These are phyloP conservation scores for Lepus timidus DNA, from an alignment of 2,113 vertebrate species.

Conservation along the genomic window DNA sequence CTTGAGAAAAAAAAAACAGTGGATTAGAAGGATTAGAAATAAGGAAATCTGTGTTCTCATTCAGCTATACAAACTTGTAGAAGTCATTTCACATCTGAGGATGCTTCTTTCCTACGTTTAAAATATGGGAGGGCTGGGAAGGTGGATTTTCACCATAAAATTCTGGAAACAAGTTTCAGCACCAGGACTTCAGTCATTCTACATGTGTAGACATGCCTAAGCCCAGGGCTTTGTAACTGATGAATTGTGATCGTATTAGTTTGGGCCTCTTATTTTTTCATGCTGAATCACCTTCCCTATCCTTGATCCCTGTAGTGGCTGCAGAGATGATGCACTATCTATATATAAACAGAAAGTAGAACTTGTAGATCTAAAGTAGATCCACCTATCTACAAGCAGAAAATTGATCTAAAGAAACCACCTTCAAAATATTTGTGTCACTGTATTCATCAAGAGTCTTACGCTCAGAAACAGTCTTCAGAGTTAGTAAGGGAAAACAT, in stretches of 20 bases:
- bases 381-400: too few relatives aligned
- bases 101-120: not conserved
- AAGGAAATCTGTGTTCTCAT: not conserved
- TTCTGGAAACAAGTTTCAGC: not conserved
- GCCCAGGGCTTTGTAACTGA: not conserved
- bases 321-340: not conserved
- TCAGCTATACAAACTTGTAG: not conserved
- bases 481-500: constrained; percentile 15
- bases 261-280: constrained; percentile 4
- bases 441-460: not conserved
- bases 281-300: not conserved
- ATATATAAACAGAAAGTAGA: not conserved
- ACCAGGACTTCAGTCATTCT: not conserved
- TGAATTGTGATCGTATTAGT: not conserved
- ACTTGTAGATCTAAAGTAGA: not conserved
- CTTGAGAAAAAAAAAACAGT: not conserved
- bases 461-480: constrained; percentile 9
- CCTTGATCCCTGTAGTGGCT: constrained; percentile 1
- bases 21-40: not conserved
- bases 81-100: not conserved
- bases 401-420: constrained; percentile 2
- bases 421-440: not conserved
- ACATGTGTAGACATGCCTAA: not conserved
- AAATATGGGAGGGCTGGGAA: not conserved
- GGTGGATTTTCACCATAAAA: not conserved